Evolutionary conservation across 2,797 vertebrate species (phyloP).

Genomic region (Petrocephalus schoutedeni): DNA sequence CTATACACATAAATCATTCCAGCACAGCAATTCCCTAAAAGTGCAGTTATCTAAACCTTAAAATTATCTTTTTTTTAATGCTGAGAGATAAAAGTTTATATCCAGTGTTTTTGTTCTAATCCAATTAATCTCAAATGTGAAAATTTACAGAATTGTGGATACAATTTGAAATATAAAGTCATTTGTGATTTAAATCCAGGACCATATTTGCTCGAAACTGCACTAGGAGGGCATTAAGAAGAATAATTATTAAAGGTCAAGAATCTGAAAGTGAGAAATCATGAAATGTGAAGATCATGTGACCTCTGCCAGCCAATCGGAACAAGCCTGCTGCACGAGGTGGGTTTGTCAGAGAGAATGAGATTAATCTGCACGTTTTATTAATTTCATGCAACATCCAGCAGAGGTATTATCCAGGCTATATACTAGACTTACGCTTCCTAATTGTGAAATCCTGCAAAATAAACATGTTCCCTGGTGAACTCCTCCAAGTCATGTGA

Average conservation of each 20-base stretch:
- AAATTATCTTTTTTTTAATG: not conserved
- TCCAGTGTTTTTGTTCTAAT: not conserved
- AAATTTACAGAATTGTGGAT: not conserved
- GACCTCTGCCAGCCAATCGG: not conserved
- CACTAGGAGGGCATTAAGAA: not conserved
- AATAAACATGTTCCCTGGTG: not conserved
- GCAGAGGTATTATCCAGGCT: not conserved
- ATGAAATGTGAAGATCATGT: not conserved
- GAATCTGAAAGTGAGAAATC: not conserved
- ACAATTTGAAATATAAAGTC: not conserved
- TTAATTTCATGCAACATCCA: not conserved
- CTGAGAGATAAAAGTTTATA: not conserved
- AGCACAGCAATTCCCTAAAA: not conserved
- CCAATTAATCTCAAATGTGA: not conserved
- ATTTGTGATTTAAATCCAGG: not conserved
- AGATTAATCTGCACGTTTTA: not conserved
- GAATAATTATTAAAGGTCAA: not conserved
- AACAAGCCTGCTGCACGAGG: not conserved
- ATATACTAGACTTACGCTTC: not conserved
- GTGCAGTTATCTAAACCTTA: not conserved
- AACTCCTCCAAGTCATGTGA: not conserved
- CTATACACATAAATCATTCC: constrained; percentile 5
- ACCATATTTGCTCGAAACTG: not conserved
- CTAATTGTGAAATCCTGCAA: not conserved
- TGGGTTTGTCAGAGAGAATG: not conserved